A percentile compares a stretch with the other conserved stretches of the same genome.
Evolutionary conservation across 2,888 invertebrate species (phyloP).

Genomic region (Acleris literana): DNA sequence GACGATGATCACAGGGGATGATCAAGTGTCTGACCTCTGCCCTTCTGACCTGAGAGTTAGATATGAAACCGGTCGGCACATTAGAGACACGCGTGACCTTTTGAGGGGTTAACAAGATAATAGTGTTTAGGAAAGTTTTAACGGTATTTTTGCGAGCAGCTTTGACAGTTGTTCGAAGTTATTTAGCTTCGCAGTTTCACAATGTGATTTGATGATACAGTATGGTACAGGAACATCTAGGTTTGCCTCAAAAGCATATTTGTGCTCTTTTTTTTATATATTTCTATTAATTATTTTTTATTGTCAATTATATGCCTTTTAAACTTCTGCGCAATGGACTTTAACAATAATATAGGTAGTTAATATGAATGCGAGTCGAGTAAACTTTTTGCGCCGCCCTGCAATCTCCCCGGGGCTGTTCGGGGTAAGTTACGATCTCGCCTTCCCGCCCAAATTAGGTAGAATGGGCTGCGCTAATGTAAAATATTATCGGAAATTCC

Average conservation of each 20-base stretch:
- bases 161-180: neutral
- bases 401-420: conserved; percentile 5
- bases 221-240: too few species aligned
- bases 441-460: conserved; percentile 1
- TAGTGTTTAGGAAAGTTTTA: conserved; percentile 26
- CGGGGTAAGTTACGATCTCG: conserved; percentile 2
- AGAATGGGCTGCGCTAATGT: conserved; percentile 1
- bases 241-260: too few species aligned
- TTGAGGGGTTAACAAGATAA: conserved; percentile 35
- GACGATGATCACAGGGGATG: conserved; percentile 28
- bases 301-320: too few species aligned
- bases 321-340: too few species aligned
- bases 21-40: conserved; percentile 33
- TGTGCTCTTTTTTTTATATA: too few species aligned
- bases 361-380: neutral
- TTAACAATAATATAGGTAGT: too few species aligned
- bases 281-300: too few species aligned
- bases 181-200: too few species aligned
- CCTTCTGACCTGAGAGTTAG: conserved; percentile 25
- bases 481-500: conserved; percentile 1
- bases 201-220: too few species aligned
- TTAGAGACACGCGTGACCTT: conserved; percentile 43
- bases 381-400: conserved; percentile 3
- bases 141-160: conserved; percentile 19
- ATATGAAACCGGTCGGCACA: conserved; percentile 37